Conservation (phyloP, 2,113 vertebrate genomes). For the Eidolon helvum region DNA sequence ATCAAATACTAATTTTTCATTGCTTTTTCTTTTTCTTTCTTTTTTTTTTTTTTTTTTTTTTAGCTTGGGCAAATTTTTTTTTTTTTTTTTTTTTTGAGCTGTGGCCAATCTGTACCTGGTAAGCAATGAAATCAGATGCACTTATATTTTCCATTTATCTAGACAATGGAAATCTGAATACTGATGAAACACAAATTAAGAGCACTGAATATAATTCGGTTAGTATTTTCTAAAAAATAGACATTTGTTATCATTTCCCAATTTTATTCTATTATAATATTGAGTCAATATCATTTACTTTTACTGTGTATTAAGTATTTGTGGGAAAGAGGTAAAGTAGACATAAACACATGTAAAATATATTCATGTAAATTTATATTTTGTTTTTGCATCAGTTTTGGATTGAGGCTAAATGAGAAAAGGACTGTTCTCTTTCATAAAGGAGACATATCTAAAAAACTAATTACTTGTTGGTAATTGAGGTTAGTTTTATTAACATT, state of each 20-base stretch:
- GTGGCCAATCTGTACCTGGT: not conserved
- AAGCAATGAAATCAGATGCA: not conserved
- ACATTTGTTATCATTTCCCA: not conserved
- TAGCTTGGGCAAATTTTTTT: no score
- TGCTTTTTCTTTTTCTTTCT: not conserved
- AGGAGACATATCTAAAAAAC: not conserved
- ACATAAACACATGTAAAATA: not conserved
- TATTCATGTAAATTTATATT: not conserved
- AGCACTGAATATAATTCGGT: not conserved
- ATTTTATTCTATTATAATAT: not conserved
- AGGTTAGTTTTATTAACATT: not conserved
- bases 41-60: no score
- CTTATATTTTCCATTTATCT: not conserved
- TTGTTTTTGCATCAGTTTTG: not conserved
- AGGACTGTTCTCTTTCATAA: not conserved
- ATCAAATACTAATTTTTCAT: not conserved
- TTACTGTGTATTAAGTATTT: not conserved
- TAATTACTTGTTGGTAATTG: not conserved
- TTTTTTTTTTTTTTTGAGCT: not conserved
- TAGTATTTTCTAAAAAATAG: not conserved
- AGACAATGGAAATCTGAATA: not conserved
- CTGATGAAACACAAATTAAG: not conserved
- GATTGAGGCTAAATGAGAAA: not conserved
- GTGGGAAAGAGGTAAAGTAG: not conserved
- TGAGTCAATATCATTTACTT: not conserved